Evolutionary conservation across 2,888 invertebrate genomes (phyloP), one percentile per base, ranked within the genome.

Genomic region (Syrista parreyssii): DNA sequence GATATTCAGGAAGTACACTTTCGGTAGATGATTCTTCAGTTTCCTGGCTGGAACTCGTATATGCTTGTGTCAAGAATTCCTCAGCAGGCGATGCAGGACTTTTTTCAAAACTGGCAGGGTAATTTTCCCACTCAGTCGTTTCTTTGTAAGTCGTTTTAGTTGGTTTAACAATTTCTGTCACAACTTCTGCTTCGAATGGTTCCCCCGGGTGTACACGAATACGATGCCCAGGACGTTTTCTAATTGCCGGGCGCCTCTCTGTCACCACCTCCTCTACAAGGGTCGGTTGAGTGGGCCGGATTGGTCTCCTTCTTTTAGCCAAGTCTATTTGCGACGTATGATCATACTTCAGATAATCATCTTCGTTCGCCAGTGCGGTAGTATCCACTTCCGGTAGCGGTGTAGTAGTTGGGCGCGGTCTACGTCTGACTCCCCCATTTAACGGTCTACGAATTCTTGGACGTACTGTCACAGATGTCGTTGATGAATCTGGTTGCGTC

Each of bases 371-470:
- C 11, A 31, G 23, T 33, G 32, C 12, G 32, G 11, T 30, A 31
- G 72, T 31, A 68, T 34, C 33, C 75, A 75, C 12, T 69, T 55
- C 23, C 23, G 75, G 23, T 35, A 12, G 35, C 68, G 73, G 12
- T 23, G 88, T 85, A 30, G 84, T 80, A 6, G 77, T 36, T 3
- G 86, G 87, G 12, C 86, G 84, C 72, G 88, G 82, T 76, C 89
- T 85, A 32, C 88, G 83, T n/a, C 82, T 35, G 6, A 86, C 81
- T 1, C 75, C 55, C 11, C 82, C 83, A 35, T 35, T 35, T 35
- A 35, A 4, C 0, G 89, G 89, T n/a, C 88, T 82, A 4, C 88
- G 84, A 4, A 83, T 84, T 77, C 87, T 84, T 0, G 83, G 68
- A 76, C 85, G 88, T 1, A 75, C 30, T 6, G 80, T 31, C 1